phyloP scores from a whole-genome alignment of 2,888 invertebrate species.

The Hydrotaea diabolus region DNA sequence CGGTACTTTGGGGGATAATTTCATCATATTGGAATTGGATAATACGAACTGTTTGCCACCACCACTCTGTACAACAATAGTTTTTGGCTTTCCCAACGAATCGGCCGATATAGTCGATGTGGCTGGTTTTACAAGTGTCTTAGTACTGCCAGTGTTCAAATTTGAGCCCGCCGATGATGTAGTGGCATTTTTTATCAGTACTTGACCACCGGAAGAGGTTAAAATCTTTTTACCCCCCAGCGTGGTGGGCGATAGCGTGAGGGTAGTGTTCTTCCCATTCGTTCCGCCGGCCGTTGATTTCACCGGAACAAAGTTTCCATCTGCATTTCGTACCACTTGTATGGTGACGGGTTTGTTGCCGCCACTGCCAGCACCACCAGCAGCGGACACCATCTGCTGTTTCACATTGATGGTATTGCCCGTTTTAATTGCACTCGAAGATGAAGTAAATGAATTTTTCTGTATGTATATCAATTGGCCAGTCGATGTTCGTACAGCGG shows the following conservation, averaged over 20 bases:
- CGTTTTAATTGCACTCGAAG: constrained; percentile 32
- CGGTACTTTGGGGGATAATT: constrained; percentile 75
- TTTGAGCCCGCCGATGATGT: constrained; percentile 29
- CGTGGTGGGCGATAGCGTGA: constrained; percentile 70
- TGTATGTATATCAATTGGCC: constrained; percentile 82
- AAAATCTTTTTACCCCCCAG: constrained; percentile 70
- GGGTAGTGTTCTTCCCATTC: constrained; percentile 68
- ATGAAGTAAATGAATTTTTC: constrained; percentile 68
- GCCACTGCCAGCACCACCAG: not conserved
- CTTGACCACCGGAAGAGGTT: constrained; percentile 66
- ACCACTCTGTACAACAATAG: constrained; percentile 68
- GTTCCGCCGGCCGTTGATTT: constrained; percentile 62
- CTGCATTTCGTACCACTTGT: constrained; percentile 73
- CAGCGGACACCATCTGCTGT: constrained; percentile 34
- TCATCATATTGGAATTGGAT: constrained; percentile 76
- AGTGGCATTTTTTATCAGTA: constrained; percentile 69
- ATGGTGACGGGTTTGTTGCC: constrained; percentile 71
- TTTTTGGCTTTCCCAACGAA: constrained; percentile 31
- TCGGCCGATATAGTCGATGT: constrained; percentile 32
- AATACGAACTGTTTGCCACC: constrained; percentile 77
- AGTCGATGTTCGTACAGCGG: constrained; percentile 77
- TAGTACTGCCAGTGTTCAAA: not conserved
- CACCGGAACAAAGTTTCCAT: constrained; percentile 72
- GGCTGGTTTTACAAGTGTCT: too few species aligned
- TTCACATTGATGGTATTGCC: constrained; percentile 15